phyloP scores from a whole-genome alignment of 1,140 invertebrate genomes.

The Lucilia cuprina region DNA sequence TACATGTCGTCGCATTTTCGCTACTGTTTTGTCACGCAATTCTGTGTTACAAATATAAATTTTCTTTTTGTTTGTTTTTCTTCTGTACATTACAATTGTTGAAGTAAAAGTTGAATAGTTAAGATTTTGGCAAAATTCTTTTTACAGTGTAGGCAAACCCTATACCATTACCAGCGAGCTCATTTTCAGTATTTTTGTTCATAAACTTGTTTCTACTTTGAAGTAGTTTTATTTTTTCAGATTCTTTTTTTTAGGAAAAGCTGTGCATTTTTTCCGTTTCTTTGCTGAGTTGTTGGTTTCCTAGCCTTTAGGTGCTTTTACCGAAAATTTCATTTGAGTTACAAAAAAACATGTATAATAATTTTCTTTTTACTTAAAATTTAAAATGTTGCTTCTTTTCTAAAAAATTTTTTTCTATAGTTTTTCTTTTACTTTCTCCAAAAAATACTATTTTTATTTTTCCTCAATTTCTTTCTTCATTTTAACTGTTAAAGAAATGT shows the following conservation, averaged over 20 bases:
- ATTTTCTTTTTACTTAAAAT: background rate
- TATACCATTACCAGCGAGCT: background rate
- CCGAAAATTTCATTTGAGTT: too few relatives aligned
- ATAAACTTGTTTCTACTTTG: background rate
- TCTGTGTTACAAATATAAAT: conserved; percentile 27
- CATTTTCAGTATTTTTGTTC: background rate
- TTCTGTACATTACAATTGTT: too few relatives aligned
- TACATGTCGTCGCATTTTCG: conserved; percentile 30
- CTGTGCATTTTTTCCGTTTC: background rate
- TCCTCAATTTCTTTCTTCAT: background rate
- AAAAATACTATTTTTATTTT: background rate
- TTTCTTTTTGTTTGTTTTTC: background rate
- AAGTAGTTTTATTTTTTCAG: background rate
- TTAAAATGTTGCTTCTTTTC: background rate
- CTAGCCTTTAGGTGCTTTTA: background rate
- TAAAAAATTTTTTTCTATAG: background rate
- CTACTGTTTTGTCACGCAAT: conserved; percentile 35
- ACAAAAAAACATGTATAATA: background rate
- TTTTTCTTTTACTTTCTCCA: background rate
- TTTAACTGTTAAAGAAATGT: background rate
- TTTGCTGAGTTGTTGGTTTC: background rate
- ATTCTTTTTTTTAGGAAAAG: background rate
- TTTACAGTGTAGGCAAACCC: too few relatives aligned
- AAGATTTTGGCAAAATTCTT: too few relatives aligned
- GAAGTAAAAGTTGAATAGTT: too few relatives aligned